Base-by-base conservation (phyloP, 2,797 vertebrate genomes). In the Spinibarbus caldwelli region DNA sequence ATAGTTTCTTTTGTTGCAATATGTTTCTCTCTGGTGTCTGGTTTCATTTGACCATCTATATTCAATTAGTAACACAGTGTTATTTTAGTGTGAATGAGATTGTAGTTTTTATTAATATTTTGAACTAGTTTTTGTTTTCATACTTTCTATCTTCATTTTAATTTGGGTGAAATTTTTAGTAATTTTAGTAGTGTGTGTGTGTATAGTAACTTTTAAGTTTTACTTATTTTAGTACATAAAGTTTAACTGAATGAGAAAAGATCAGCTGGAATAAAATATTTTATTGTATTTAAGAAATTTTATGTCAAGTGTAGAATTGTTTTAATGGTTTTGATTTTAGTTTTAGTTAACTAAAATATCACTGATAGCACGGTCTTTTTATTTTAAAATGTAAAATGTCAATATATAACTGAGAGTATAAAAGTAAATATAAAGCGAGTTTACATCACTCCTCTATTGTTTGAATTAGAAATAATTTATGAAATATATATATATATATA, bases 1-100 rank as follows among this genome's bases (percentile, higher is more conserved):
- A 98, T 96, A 91, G 88, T 92, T 97, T 96, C 95, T 97, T 97
- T 97, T 97, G 95, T 97, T 97, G 95, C 94, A 96, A 95, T 95
- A 92, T 62, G 88, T 71, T 72, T 86, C 79, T 31, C 67, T 91
- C 89, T 88, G 87, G 88, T 93, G 84, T 4, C 89, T 90, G 89
- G 85, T 90, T 52, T 75, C 10, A 14, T 62, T 19, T 47, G 36
- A 19, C 7, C 23, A 19, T 79, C 29, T 21, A 26, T 34, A 4
- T 36, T 41, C 2, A 62, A 0, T 17, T 10, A 41, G 1, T 14
- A n/a, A n/a, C n/a, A n/a, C n/a, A n/a, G 15, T 34, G 15, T 8
- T 66, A 8, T 17, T 19, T 64, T 57, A 4, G 9, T n/a, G 0
- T n/a, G 54, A 57, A 17, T n/a, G 52, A 57, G 9, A 57, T 10